Evolutionary conservation across 2,797 vertebrate species (phyloP).

Genomic region (Cercopithecus hamlyni): DNA sequence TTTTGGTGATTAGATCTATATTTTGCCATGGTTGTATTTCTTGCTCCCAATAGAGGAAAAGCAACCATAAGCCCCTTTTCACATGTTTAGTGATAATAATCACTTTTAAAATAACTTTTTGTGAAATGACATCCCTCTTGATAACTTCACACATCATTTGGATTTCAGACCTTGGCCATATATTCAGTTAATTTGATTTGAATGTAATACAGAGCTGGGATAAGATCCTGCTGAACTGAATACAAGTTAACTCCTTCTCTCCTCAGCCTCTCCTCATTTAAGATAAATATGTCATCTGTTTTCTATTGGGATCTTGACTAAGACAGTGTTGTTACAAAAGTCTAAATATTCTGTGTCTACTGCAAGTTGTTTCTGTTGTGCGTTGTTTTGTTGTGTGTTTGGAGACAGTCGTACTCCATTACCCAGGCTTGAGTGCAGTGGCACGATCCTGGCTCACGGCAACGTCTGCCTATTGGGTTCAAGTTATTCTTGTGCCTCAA

Average conservation of each 20-base stretch:
- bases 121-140: background rate
- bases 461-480: background rate
- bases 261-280: background rate
- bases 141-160: background rate
- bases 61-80: background rate
- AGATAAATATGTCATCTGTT: background rate
- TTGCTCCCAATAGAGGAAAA: background rate
- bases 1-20: background rate
- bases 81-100: background rate
- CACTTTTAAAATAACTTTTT: background rate
- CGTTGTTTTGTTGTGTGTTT: background rate
- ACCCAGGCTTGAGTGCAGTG: background rate
- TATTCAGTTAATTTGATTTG: background rate
- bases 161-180: background rate
- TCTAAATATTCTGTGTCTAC: background rate
- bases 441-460: background rate
- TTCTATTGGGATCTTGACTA: background rate
- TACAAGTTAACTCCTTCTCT: background rate
- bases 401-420: background rate
- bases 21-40: background rate
- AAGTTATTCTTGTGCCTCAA: background rate
- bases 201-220: background rate
- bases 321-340: background rate
- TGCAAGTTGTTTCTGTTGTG: background rate
- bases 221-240: background rate